Percentiles rank a stretch among this genome's conserved stretches.
These are phyloP conservation scores for Platanista minor DNA, from an alignment of 2,113 vertebrate species.

Conservation along the genomic window DNA sequence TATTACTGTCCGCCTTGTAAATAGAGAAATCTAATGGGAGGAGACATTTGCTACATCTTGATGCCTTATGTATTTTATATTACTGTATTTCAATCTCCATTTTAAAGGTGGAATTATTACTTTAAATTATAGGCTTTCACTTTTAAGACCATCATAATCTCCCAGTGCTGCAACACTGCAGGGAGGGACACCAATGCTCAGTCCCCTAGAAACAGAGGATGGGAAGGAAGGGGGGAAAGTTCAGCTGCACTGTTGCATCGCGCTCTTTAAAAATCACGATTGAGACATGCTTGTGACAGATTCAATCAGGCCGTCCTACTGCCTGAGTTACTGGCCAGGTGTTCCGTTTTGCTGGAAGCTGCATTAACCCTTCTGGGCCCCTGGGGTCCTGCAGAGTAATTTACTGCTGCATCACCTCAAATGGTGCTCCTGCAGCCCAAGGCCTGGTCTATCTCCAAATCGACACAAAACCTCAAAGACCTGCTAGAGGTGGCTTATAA, in stretches of 20 bases:
- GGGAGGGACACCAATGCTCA: neutral
- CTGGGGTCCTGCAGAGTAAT: neutral
- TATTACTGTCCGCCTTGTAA: neutral
- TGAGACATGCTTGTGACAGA: constrained; percentile 11
- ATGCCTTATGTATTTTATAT: constrained; percentile 5
- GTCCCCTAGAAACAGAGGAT: neutral
- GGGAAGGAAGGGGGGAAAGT: neutral
- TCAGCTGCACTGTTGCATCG: neutral
- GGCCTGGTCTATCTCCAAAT: neutral
- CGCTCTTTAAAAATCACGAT: neutral
- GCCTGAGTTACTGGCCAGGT: constrained; percentile 30
- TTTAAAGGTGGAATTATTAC: constrained; percentile 38
- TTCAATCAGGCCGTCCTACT: neutral
- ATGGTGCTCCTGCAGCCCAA: neutral
- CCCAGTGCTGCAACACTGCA: neutral
- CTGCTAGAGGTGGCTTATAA: neutral
- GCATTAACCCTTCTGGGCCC: neutral
- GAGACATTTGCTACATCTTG: constrained; percentile 11
- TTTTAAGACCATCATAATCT: constrained; percentile 25
- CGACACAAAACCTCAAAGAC: neutral
- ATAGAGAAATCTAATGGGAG: constrained; percentile 21
- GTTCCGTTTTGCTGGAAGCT: constrained; percentile 11
- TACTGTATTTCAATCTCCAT: constrained; percentile 34
- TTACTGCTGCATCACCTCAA: constrained; percentile 10
- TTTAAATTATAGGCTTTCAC: constrained; percentile 51